Evolutionary conservation across 2,888 invertebrate species (phyloP), one percentile per base, ranked within the genome.

Genomic region (Polyploca ridens): DNA sequence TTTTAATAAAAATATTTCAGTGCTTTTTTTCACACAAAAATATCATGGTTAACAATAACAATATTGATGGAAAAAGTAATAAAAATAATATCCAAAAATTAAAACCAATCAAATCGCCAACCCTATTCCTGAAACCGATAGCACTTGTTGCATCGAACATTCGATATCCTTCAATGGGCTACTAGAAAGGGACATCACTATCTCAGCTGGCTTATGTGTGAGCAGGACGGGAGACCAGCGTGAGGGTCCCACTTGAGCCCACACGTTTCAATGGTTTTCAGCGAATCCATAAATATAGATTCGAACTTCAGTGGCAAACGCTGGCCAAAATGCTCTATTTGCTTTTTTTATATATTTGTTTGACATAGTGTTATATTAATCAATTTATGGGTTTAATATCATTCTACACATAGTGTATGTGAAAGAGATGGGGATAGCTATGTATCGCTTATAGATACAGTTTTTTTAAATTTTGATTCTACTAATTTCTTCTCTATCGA

Each of bases 141-240:
- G 83, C 77, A 92, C 93, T 88, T 94, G 93, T 94, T 94, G 93
- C 93, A 83, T 83, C 84, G 86, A 93, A 90, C 89, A 89, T 93
- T 94, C 93, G 94, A 94, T 94, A 91, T 88, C 90, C 90, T 93
- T 91, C 93, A 91, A 93, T 93, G 93, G 91, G 81, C 87, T 81
- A 85, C 67, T 65, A 67, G 81, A 90, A 57, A 66, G 77, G 77
- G 90, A 88, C 44, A 67, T 69, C 62, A 66, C 19, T 72, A 85
- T 78, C 57, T 54, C 14, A 16, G 49, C 33, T 49, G 33, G 54
- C 62, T 54, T 46, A 54, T 5, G 82, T 67, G 70, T 13, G 80
- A 91, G 63, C 63, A 79, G 68, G 90, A 88, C 38, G 66, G 77
- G 63, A 71, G 68, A 81, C 65, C 73, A 79, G 86, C 85, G 87